Conservation (phyloP, 2,797 vertebrate species). For the Acestrorhynchus altus region DNA sequence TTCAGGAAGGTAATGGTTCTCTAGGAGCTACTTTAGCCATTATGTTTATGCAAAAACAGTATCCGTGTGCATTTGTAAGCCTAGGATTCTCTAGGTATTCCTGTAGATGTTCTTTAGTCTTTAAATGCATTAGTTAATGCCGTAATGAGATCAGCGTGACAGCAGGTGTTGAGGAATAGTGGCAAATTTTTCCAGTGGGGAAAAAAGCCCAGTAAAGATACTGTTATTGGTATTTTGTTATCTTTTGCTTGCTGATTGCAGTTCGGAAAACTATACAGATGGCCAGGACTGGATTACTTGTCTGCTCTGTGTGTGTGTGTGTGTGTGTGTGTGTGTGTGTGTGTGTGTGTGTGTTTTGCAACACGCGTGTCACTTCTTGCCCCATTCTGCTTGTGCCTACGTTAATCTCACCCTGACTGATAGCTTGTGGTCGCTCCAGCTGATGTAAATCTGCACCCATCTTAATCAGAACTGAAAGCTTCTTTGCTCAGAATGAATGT, state of each 20-base stretch:
- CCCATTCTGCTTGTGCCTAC: background rate
- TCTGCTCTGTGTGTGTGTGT: background rate
- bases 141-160: background rate
- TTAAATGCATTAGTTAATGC: background rate
- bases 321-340: background rate
- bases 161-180: background rate
- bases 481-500: background rate
- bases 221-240: background rate
- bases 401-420: background rate
- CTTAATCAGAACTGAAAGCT: background rate
- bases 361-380: conserved; percentile 32
- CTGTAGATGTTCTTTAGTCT: background rate
- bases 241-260: background rate
- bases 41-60: background rate
- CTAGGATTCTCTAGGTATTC: background rate
- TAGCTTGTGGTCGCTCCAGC: background rate
- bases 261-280: conserved; percentile 55
- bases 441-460: background rate
- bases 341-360: background rate
- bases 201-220: background rate
- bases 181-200: background rate
- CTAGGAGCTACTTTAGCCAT: no score
- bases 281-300: conserved; percentile 58
- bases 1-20: no score
- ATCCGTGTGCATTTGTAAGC: no score